A percentile compares a stretch with the other conserved stretches of the same genome.
Conservation (phyloP, 2,888 invertebrate genomes). For the Parthenolecanium corni region DNA sequence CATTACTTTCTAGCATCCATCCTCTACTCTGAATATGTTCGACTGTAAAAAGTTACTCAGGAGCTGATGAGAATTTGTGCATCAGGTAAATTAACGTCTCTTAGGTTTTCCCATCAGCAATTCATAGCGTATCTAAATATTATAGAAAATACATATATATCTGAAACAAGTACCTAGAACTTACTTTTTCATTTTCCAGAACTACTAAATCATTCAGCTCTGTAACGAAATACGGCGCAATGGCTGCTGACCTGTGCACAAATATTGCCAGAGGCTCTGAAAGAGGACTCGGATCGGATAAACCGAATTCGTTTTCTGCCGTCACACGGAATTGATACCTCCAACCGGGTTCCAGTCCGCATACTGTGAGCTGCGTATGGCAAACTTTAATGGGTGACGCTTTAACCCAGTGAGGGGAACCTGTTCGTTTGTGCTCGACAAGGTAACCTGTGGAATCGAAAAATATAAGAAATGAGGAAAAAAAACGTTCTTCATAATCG, state of each 20-base stretch:
- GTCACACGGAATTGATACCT: slow-evolving; percentile 82
- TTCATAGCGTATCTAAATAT: too few relatives aligned
- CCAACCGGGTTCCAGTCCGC: slow-evolving; percentile 74
- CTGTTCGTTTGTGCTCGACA: slow-evolving; percentile 62
- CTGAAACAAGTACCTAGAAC: not conserved
- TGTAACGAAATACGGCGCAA: slow-evolving; percentile 60
- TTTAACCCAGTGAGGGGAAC: slow-evolving; percentile 72
- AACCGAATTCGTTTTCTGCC: slow-evolving; percentile 82
- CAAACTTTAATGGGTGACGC: slow-evolving; percentile 61
- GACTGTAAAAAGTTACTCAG: too few relatives aligned
- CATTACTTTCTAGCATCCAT: too few relatives aligned
- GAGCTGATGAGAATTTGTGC: too few relatives aligned
- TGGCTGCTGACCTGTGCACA: slow-evolving; percentile 49
- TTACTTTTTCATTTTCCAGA: slow-evolving; percentile 65
- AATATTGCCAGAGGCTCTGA: slow-evolving; percentile 78
- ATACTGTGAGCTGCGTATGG: slow-evolving; percentile 62
- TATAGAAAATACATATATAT: too few relatives aligned
- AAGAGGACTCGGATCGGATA: slow-evolving; percentile 70
- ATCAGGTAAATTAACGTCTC: too few relatives aligned
- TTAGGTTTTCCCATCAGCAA: too few relatives aligned
- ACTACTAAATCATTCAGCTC: slow-evolving; percentile 58
- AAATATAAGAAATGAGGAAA: not conserved
- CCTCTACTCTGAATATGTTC: too few relatives aligned
- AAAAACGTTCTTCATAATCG: not conserved
- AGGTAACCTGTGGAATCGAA: slow-evolving; percentile 49